phyloP scores from a whole-genome alignment of 2,888 invertebrate species.

The Eudemis profundana region DNA sequence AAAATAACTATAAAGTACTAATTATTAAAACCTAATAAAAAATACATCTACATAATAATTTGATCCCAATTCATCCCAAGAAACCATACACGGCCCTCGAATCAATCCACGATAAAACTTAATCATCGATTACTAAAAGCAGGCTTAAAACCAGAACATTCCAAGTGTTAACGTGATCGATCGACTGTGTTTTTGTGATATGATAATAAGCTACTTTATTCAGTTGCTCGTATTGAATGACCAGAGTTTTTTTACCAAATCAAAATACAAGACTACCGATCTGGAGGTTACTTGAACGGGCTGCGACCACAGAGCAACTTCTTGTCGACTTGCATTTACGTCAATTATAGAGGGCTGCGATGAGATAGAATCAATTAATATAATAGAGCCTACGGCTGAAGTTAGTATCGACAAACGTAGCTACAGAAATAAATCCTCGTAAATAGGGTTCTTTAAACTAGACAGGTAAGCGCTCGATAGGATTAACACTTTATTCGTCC shows the following conservation, averaged over 20 bases:
- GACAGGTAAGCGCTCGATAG: too few relatives aligned
- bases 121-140: conserved; percentile 44
- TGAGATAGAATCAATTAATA: conserved; percentile 19
- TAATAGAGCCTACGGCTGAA: conserved; percentile 6
- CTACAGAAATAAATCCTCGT: background rate
- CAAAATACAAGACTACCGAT: conserved; percentile 46
- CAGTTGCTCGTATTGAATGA: conserved; percentile 46
- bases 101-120: conserved; percentile 33
- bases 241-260: conserved; percentile 40
- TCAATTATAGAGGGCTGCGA: conserved; percentile 48
- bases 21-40: background rate
- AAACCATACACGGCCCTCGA: conserved; percentile 21
- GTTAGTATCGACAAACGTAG: background rate
- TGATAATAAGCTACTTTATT: conserved; percentile 52
- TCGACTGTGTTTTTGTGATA: conserved; percentile 43
- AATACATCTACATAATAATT: conserved; percentile 10
- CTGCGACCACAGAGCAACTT: conserved; percentile 55
- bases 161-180: conserved; percentile 44
- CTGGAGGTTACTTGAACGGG: conserved; percentile 40
- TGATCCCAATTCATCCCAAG: conserved; percentile 21
- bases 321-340: conserved; percentile 54
- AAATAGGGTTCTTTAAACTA: too few relatives aligned
- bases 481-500: too few relatives aligned
- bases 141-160: conserved; percentile 37
- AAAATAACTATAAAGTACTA: too few relatives aligned